Percentiles rank a stretch among this genome's conserved stretches.
Evolutionary conservation across 2,797 vertebrate species (phyloP).

Genomic region (Sebastes trivittatus): DNA sequence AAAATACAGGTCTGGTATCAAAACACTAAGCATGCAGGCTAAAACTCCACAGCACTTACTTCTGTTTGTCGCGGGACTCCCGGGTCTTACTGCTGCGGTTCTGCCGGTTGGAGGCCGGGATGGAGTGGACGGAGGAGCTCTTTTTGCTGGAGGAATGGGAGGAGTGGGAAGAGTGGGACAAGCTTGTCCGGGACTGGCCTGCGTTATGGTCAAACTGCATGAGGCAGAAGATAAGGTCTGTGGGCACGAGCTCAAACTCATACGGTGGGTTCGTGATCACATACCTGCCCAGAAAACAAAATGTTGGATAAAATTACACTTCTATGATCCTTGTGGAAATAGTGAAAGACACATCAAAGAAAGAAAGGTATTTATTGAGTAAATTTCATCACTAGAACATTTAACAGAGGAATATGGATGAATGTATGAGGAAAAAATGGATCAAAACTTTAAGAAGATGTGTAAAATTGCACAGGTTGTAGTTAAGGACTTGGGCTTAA

Average conservation of each 20-base stretch:
- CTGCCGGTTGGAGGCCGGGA: conserved; percentile 91
- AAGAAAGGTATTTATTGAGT: background rate
- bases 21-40: conserved; percentile 52
- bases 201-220: conserved; percentile 99
- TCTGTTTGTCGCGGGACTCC: conserved; percentile 97
- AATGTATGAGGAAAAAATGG: background rate
- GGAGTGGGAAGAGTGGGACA: conserved; percentile 98
- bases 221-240: conserved; percentile 99
- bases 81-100: conserved; percentile 95
- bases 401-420: background rate
- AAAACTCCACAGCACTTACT: conserved; percentile 83
- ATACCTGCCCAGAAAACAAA: conserved; percentile 82
- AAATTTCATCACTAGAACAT: background rate
- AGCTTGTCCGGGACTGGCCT: conserved; percentile 95
- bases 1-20: conserved; percentile 30
- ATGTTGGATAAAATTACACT: background rate
- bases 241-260: conserved; percentile 97
- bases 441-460: too few relatives aligned
- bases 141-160: conserved; percentile 99
- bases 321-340: background rate
- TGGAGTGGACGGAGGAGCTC: conserved; percentile 97
- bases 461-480: background rate
- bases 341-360: background rate
- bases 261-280: conserved; percentile 99
- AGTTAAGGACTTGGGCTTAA: background rate